Evolutionary conservation across 2,888 invertebrate genomes (phyloP), one percentile per base, ranked within the genome.

Genomic region (Scaptomyza reducta): DNA sequence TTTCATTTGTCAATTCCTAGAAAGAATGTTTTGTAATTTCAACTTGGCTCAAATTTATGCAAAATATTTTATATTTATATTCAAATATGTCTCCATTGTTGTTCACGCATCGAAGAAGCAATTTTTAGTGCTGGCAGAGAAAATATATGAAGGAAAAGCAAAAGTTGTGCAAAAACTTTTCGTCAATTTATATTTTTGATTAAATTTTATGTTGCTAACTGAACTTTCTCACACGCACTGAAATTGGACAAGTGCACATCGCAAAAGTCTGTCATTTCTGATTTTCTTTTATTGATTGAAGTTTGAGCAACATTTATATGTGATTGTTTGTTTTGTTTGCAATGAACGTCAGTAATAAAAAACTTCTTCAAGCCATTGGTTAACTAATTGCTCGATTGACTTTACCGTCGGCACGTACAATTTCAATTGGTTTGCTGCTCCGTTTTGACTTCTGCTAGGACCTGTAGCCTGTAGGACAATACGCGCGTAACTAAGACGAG

Each of bases 401-500:
- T 46, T 54, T 46, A 33, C 63, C 63, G 66, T 41, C 63, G 63
- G 63, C 33, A 33, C 9, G 54, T 27, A 29, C 9, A n/a, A 18
- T 10, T 46, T 18, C 6, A 14, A 1, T 16, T 11, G 11, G 14
- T n/a, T 50, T 33, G 10, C 6, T 33, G 6, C 14, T 3, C 4
- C 9, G 14, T 6, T 1, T 40, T 4, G 27, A 14, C 4, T 22
- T 11, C n/a, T 9, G 9, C 16, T 11, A 57, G 70, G 50, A 40
- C 54, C 31, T 68, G 40, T 44, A 18, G 51, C 56, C 73, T 53
- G 53, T 62, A 65, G 67, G 87, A 84, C 79, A 74, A 66, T 69
- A 50, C 70, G 74, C 74, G 73, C 62, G 76, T 56, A 87, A 88
- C 88, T 84, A 76, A 84, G 78, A 56, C 74, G 70, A 64, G 63